Percentiles rank a stretch among this genome's conserved stretches.
Evolutionary conservation across 1,140 invertebrate genomes (phyloP).

Genomic region (Dryas iulia): DNA sequence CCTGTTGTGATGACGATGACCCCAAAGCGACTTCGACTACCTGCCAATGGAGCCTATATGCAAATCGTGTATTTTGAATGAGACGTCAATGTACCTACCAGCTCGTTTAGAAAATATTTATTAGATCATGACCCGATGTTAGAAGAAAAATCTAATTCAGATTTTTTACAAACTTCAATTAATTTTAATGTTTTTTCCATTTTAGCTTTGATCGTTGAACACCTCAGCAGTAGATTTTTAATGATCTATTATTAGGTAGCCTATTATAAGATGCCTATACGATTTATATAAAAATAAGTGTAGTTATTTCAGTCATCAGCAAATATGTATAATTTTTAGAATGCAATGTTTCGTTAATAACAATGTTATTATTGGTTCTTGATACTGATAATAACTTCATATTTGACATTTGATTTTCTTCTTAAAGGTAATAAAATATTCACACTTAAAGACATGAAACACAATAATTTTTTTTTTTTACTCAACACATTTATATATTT

Average conservation of each 20-base stretch:
- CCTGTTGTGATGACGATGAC: constrained; percentile 67
- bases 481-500: too few relatives aligned
- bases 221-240: background rate
- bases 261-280: background rate
- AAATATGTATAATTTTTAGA: background rate
- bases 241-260: background rate
- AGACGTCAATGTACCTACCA: constrained; percentile 58
- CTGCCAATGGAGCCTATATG: constrained; percentile 67
- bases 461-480: too few relatives aligned
- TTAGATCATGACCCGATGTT: constrained; percentile 31
- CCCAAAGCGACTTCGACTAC: constrained; percentile 52
- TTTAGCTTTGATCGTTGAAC: background rate
- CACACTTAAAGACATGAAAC: too few relatives aligned
- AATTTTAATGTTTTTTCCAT: constrained; percentile 12
- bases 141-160: constrained; percentile 26
- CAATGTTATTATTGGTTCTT: too few relatives aligned
- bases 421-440: too few relatives aligned
- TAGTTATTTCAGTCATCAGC: background rate
- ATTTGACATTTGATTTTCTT: too few relatives aligned
- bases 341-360: too few relatives aligned
- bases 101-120: constrained; percentile 35
- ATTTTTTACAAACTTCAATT: constrained; percentile 19
- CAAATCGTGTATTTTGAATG: constrained; percentile 68
- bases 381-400: too few relatives aligned
- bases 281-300: background rate